Evolutionary conservation across 2,888 invertebrate genomes (phyloP).

Genomic region (Eilema griseolum): DNA sequence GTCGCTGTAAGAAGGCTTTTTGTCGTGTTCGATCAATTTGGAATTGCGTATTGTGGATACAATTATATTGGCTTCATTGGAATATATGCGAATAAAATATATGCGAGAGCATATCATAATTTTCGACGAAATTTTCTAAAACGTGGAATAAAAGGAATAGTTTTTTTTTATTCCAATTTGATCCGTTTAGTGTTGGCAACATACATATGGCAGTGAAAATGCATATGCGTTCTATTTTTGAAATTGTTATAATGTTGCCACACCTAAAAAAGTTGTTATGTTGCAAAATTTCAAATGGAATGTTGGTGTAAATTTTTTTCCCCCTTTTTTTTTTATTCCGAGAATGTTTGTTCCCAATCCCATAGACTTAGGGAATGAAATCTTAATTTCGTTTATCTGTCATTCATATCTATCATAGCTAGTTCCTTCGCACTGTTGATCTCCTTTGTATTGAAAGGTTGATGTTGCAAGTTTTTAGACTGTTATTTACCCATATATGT

Average conservation of each 20-base stretch:
- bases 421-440: conserved; percentile 77
- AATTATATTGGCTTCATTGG: conserved; percentile 77
- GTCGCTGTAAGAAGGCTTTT: conserved; percentile 74
- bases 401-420: conserved; percentile 81
- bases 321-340: conserved; percentile 68
- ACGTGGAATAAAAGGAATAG: too few relatives aligned
- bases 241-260: conserved; percentile 73
- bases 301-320: conserved; percentile 88
- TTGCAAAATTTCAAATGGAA: conserved; percentile 88
- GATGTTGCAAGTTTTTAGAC: conserved; percentile 77
- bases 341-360: conserved; percentile 88
- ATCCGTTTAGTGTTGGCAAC: conserved; percentile 81
- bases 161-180: conserved; percentile 80
- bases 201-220: conserved; percentile 43
- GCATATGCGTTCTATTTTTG: conserved; percentile 38
- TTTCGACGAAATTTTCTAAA: conserved; percentile 41
- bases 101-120: conserved; percentile 26
- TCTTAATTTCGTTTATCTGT: conserved; percentile 68
- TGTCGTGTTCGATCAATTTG: conserved; percentile 83
- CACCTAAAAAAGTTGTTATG: conserved; percentile 65
- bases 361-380: conserved; percentile 83
- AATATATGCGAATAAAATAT: conserved; percentile 27
- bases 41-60: conserved; percentile 78
- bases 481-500: conserved; percentile 60
- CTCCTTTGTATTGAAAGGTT: conserved; percentile 78